phyloP scores from a whole-genome alignment of 2,888 invertebrate species.

The Eupeodes luniger region DNA sequence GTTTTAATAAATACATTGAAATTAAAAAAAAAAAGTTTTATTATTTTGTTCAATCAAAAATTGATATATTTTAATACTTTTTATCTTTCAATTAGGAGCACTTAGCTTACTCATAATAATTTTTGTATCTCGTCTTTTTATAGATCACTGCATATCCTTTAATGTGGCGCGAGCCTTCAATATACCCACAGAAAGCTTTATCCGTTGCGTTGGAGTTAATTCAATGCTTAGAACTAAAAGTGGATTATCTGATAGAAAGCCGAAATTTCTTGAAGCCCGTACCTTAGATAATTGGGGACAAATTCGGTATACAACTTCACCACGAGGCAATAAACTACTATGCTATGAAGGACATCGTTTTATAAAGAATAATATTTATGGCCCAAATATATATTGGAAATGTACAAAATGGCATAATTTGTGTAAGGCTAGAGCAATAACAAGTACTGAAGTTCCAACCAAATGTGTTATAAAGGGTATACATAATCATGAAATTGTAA shows the following conservation, averaged over 20 bases:
- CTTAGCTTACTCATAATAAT: neutral
- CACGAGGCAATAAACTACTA: slow-evolving; percentile 82
- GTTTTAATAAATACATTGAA: neutral
- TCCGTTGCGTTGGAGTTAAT: slow-evolving; percentile 46
- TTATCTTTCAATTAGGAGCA: neutral
- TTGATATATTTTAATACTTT: too few relatives aligned
- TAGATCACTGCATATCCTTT: slow-evolving; percentile 53
- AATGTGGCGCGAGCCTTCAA: slow-evolving; percentile 52
- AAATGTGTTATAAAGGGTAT: slow-evolving; percentile 82
- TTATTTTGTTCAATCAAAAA: neutral
- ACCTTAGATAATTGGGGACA: slow-evolving; percentile 81
- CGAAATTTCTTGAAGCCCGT: slow-evolving; percentile 78
- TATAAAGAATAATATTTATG: slow-evolving; percentile 83
- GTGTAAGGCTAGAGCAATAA: slow-evolving; percentile 83
- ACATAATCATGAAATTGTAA: slow-evolving; percentile 82
- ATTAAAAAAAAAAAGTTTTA: neutral
- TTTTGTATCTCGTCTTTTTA: slow-evolving; percentile 30
- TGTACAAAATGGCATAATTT: slow-evolving; percentile 84
- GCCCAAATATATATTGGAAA: slow-evolving; percentile 84
- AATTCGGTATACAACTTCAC: slow-evolving; percentile 81
- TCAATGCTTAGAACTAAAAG: slow-evolving; percentile 70
- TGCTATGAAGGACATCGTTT: slow-evolving; percentile 83
- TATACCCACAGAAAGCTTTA: slow-evolving; percentile 57
- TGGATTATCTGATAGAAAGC: slow-evolving; percentile 78
- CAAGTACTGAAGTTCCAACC: slow-evolving; percentile 79